phyloP scores from a whole-genome alignment of 2,888 invertebrate species.

The Lumbricus terrestris region DNA sequence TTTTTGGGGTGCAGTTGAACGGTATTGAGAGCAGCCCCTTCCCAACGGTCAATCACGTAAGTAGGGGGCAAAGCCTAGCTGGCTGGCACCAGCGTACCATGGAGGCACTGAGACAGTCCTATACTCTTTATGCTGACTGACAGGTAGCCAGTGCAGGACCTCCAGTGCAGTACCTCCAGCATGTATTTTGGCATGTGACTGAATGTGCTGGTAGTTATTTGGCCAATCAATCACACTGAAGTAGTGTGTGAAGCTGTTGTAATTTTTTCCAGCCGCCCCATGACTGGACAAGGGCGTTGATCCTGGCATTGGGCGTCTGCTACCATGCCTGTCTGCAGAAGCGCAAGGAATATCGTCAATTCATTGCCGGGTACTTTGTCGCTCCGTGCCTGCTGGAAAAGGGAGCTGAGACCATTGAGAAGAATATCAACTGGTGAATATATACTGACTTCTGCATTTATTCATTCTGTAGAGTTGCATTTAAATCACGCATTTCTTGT shows the following conservation, averaged over 20 bases:
- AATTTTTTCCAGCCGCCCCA: slow-evolving; percentile 27
- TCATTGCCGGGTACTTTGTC: slow-evolving; percentile 41
- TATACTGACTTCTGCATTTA: neutral
- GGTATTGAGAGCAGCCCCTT: too few species aligned
- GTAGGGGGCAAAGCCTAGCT: too few species aligned
- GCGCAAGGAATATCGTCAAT: slow-evolving; percentile 42
- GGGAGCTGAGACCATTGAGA: slow-evolving; percentile 39
- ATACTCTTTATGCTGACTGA: too few species aligned
- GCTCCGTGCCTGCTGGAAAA: slow-evolving; percentile 40
- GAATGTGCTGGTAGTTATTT: neutral
- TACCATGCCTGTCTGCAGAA: slow-evolving; percentile 45
- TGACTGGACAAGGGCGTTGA: slow-evolving; percentile 44
- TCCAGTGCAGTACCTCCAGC: too few species aligned
- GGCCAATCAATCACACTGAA: neutral
- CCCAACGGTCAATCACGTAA: too few species aligned
- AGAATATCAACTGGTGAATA: slow-evolving; percentile 38
- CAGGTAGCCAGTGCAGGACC: too few species aligned
- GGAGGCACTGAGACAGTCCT: too few species aligned
- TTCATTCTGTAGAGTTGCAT: neutral
- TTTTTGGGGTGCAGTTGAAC: too few species aligned
- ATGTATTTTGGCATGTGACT: neutral
- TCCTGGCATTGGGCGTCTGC: slow-evolving; percentile 51
- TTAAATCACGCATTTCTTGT: neutral
- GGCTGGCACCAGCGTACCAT: too few species aligned
- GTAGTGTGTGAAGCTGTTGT: neutral